Evolutionary conservation across 2,888 invertebrate genomes (phyloP).

Genomic region (Diarsia rubi): DNA sequence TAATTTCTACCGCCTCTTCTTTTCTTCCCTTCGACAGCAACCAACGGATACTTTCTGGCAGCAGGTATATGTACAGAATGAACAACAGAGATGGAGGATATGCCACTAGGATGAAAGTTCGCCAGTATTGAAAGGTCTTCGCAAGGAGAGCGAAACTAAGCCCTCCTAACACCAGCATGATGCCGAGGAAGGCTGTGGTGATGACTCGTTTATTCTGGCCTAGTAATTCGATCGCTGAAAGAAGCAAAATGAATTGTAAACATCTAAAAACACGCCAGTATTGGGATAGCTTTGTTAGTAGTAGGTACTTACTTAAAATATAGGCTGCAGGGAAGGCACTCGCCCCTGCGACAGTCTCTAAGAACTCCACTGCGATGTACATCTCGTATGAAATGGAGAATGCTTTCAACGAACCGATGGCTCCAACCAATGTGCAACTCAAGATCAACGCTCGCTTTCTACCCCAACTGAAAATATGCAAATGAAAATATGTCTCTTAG

Average conservation of each 20-base stretch:
- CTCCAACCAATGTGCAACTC: slow-evolving; percentile 84
- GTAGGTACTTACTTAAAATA: slow-evolving; percentile 85
- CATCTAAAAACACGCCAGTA: not conserved
- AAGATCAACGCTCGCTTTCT: slow-evolving; percentile 84
- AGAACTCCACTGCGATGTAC: slow-evolving; percentile 90
- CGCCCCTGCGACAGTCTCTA: slow-evolving; percentile 91
- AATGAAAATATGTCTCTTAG: not conserved
- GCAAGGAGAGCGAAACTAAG: slow-evolving; percentile 93
- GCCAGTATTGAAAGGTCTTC: slow-evolving; percentile 93
- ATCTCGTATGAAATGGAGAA: slow-evolving; percentile 91
- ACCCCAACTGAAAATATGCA: slow-evolving; percentile 80
- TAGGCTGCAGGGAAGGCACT: slow-evolving; percentile 91
- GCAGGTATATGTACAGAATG: slow-evolving; percentile 92
- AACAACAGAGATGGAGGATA: slow-evolving; percentile 94
- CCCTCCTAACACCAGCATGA: slow-evolving; percentile 93
- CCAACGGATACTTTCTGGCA: slow-evolving; percentile 96
- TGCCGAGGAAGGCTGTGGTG: slow-evolving; percentile 85
- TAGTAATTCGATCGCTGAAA: slow-evolving; percentile 86
- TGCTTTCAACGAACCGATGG: slow-evolving; percentile 89
- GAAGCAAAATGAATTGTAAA: slow-evolving; percentile 16
- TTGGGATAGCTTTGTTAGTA: not conserved
- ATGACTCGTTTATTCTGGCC: slow-evolving; percentile 86
- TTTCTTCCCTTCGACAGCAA: slow-evolving; percentile 93
- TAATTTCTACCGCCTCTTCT: slow-evolving; percentile 92
- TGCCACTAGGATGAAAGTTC: slow-evolving; percentile 92